These are phyloP conservation scores for Tympanuchus pallidicinctus DNA, from an alignment of 2,113 vertebrate genomes.

Conservation along the genomic window DNA sequence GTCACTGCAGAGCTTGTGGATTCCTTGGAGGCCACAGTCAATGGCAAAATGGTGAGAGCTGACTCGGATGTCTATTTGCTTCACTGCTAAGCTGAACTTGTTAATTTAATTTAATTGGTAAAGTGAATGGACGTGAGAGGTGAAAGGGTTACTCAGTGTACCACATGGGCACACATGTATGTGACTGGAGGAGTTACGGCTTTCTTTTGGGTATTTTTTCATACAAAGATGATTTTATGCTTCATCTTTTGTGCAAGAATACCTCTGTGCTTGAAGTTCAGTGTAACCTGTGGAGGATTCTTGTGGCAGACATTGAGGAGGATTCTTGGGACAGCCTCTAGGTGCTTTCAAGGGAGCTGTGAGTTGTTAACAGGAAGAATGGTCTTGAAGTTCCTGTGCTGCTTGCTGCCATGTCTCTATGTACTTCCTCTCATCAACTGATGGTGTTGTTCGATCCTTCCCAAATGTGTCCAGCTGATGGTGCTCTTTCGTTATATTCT, in stretches of 20 bases:
- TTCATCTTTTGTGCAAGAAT: not conserved
- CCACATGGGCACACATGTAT: not conserved
- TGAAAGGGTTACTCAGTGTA: not conserved
- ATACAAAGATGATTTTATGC: not conserved
- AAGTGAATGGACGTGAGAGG: not conserved
- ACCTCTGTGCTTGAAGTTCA: not conserved
- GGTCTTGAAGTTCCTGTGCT: not conserved
- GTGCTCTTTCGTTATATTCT: not conserved
- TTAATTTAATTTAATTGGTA: not conserved
- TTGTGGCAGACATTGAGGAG: not conserved
- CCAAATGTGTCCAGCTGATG: slow-evolving; percentile 48
- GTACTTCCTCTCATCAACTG: not conserved
- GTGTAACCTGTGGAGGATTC: not conserved
- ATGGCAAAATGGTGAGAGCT: slow-evolving; percentile 90
- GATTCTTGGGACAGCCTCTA: not conserved
- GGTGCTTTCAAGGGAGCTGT: not conserved
- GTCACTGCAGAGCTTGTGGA: slow-evolving; percentile 94
- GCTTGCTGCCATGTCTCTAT: not conserved
- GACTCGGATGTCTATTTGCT: not conserved
- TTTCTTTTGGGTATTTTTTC: not conserved
- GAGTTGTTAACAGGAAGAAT: not conserved
- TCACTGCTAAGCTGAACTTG: not conserved
- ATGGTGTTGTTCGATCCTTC: not conserved
- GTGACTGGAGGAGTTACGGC: not conserved
- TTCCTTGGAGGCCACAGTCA: slow-evolving; percentile 90